A percentile compares a stretch with the other conserved stretches of the same genome.
Evolutionary conservation across 1,140 invertebrate genomes (phyloP).

Genomic region (Maniola jurtina): DNA sequence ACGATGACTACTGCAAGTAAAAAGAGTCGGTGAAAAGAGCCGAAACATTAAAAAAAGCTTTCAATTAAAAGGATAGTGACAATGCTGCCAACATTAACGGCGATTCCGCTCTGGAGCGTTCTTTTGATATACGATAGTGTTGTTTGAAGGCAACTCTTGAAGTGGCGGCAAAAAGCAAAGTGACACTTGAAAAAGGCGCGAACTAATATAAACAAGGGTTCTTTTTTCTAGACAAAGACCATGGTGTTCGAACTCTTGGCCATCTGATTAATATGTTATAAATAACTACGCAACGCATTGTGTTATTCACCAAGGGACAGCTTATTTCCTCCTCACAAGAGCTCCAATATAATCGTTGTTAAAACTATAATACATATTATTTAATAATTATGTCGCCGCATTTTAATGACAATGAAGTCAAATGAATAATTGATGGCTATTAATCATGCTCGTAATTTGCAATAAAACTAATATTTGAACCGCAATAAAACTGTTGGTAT

Average conservation of each 20-base stretch:
- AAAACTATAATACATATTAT: constrained; percentile 22
- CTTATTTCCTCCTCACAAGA: constrained; percentile 22
- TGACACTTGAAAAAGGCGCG: constrained; percentile 77
- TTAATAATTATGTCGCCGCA: constrained; percentile 25
- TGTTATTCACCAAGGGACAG: constrained; percentile 25
- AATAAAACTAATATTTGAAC: constrained; percentile 42
- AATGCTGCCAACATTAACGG: constrained; percentile 66
- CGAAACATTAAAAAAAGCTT: constrained; percentile 69
- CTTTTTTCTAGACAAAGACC: constrained; percentile 60
- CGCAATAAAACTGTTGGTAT: constrained; percentile 52
- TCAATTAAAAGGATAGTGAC: constrained; percentile 76
- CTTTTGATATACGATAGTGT: constrained; percentile 78
- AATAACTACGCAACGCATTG: constrained; percentile 33
- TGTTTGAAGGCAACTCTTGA: constrained; percentile 60
- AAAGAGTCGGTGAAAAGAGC: constrained; percentile 52
- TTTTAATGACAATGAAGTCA: constrained; percentile 39
- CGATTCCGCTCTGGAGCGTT: constrained; percentile 47
- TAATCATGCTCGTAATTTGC: constrained; percentile 44
- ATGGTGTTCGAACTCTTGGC: constrained; percentile 38
- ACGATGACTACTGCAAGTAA: constrained; percentile 67
- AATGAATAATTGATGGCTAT: constrained; percentile 47
- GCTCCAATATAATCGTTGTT: constrained; percentile 22
- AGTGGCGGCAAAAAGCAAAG: constrained; percentile 74
- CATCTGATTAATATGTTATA: constrained; percentile 30
- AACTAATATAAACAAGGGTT: constrained; percentile 71